These are phyloP conservation scores for Sminthopsis crassicaudata DNA, from an alignment of 2,113 vertebrate genomes.

Conservation along the genomic window DNA sequence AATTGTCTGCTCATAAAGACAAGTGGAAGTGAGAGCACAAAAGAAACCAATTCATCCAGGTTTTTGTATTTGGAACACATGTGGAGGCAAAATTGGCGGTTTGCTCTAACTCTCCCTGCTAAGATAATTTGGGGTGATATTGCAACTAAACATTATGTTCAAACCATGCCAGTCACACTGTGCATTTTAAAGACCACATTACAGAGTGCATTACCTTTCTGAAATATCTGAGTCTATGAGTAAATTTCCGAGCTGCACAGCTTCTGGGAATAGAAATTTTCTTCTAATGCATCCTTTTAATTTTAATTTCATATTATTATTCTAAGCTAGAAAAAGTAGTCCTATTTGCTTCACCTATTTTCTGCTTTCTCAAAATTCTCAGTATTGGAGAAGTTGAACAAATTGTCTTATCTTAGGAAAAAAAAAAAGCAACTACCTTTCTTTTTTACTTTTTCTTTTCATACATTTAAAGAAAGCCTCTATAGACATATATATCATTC, in stretches of 20 bases:
- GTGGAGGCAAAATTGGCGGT: slow-evolving; percentile 72
- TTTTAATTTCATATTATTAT: slow-evolving; percentile 59
- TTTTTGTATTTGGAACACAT: slow-evolving; percentile 66
- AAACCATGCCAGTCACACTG: slow-evolving; percentile 59
- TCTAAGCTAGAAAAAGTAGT: slow-evolving; percentile 43
- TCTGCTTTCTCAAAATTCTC: slow-evolving; percentile 50
- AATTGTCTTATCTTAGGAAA: slow-evolving; percentile 36
- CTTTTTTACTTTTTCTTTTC: slow-evolving; percentile 7
- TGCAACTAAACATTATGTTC: slow-evolving; percentile 64
- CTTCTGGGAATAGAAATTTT: slow-evolving; percentile 47
- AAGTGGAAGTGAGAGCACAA: slow-evolving; percentile 52
- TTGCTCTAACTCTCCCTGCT: slow-evolving; percentile 67
- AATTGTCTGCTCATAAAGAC: slow-evolving; percentile 43
- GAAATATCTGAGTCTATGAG: slow-evolving; percentile 21
- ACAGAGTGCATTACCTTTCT: slow-evolving; percentile 50
- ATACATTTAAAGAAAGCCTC: not conserved
- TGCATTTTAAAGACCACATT: slow-evolving; percentile 68
- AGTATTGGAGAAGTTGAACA: slow-evolving; percentile 12
- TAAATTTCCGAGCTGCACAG: slow-evolving; percentile 66
- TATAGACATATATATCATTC: not conserved
- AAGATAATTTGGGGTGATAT: slow-evolving; percentile 76
- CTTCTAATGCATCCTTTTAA: slow-evolving; percentile 7
- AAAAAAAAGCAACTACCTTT: not conserved
- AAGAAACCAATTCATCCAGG: slow-evolving; percentile 69
- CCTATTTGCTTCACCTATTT: slow-evolving; percentile 31